Conservation (phyloP, 2,113 vertebrate genomes). For the Callithrix jacchus region DNA sequence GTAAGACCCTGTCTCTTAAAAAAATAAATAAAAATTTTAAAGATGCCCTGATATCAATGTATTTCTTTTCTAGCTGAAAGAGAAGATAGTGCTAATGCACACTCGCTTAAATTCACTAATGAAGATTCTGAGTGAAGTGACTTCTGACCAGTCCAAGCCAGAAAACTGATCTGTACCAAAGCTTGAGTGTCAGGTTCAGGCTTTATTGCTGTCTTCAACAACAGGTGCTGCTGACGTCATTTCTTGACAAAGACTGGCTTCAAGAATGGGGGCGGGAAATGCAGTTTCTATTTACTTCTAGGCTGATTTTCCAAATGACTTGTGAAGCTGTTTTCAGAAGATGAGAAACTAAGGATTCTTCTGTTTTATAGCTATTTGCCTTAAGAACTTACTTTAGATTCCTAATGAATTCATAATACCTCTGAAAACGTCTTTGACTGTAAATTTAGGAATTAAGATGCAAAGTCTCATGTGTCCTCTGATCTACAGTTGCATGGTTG, state of each 20-base stretch:
- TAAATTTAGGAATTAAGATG: not conserved
- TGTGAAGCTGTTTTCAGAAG: conserved; percentile 19
- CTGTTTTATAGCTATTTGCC: conserved; percentile 13
- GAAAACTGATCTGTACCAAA: conserved; percentile 49
- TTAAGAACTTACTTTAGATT: conserved; percentile 32
- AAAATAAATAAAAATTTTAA: not conserved
- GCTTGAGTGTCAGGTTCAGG: not conserved
- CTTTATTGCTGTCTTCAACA: not conserved
- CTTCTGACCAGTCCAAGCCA: not conserved
- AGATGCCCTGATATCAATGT: not conserved
- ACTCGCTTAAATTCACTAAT: conserved; percentile 47
- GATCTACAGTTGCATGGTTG: not conserved
- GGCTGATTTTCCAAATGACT: not conserved
- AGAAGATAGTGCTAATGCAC: conserved; percentile 69
- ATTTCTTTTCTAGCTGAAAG: conserved; percentile 81
- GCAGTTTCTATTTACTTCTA: not conserved
- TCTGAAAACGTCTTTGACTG: conserved; percentile 37
- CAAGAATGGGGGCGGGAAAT: not conserved
- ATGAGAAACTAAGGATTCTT: not conserved
- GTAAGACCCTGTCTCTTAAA: not conserved
- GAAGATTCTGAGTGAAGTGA: conserved; percentile 62
- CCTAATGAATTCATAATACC: not conserved
- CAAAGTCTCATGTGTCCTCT: not conserved
- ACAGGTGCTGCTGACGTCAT: not conserved
- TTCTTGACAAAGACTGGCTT: not conserved